Evolutionary conservation across 1,140 invertebrate species (phyloP).

Genomic region (Leptinotarsa undecemlineata): DNA sequence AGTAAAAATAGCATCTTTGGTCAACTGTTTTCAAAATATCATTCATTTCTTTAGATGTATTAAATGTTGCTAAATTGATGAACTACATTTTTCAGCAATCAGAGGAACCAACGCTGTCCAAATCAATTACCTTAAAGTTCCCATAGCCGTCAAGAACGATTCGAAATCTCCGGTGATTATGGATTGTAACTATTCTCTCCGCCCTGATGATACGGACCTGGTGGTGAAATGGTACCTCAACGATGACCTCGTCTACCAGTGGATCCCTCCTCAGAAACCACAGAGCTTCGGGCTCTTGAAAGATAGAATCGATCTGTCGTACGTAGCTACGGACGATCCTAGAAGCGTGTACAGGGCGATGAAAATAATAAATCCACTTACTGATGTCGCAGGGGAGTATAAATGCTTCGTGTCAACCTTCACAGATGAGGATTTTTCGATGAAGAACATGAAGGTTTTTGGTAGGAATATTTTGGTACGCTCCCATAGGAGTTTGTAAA

Average conservation of each 20-base stretch:
- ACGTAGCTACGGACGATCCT: slow-evolving; percentile 62
- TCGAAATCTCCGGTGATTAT: slow-evolving; percentile 62
- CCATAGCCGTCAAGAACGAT: slow-evolving; percentile 63
- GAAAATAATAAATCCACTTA: slow-evolving; percentile 67
- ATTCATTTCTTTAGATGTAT: too few species aligned
- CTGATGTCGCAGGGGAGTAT: slow-evolving; percentile 68
- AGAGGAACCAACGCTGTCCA: slow-evolving; percentile 47
- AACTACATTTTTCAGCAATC: slow-evolving; percentile 12
- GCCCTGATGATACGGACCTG: slow-evolving; percentile 60
- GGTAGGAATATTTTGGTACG: slow-evolving; percentile 51
- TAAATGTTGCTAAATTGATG: too few species aligned
- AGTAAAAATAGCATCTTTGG: too few species aligned
- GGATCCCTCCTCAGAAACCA: slow-evolving; percentile 64
- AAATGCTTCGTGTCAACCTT: slow-evolving; percentile 70
- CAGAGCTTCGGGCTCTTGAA: slow-evolving; percentile 54
- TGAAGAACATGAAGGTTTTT: slow-evolving; percentile 67
- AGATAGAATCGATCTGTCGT: slow-evolving; percentile 64
- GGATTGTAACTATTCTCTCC: slow-evolving; percentile 67
- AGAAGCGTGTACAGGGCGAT: slow-evolving; percentile 68
- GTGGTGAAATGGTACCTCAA: slow-evolving; percentile 74
- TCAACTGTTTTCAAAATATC: too few species aligned
- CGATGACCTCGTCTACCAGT: slow-evolving; percentile 68
- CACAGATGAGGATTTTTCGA: slow-evolving; percentile 62
- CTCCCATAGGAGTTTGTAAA: neutral
- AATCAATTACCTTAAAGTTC: slow-evolving; percentile 65